These are phyloP conservation scores for Aphodius granarius DNA, from an alignment of 2,888 invertebrate species.

Conservation along the genomic window DNA sequence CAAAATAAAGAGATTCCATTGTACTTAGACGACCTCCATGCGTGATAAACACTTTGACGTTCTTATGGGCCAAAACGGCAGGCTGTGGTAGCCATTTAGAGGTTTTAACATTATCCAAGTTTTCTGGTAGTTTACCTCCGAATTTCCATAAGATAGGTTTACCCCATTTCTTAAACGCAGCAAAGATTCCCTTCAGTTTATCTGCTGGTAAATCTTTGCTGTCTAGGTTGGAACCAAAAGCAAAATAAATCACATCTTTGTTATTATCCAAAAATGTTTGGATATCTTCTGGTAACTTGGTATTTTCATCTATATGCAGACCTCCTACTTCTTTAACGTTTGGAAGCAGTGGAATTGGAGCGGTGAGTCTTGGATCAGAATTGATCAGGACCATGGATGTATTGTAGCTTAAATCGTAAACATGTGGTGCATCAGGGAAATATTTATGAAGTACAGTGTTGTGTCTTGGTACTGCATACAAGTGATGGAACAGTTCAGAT, in stretches of 20 bases:
- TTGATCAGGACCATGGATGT: conserved; percentile 42
- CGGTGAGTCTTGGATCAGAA: conserved; percentile 56
- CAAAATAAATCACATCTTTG: conserved; percentile 58
- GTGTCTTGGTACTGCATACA: conserved; percentile 37
- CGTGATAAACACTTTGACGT: conserved; percentile 36
- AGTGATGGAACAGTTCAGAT: conserved; percentile 37
- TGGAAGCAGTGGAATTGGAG: conserved; percentile 56
- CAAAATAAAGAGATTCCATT: conserved; percentile 36
- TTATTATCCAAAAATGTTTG: conserved; percentile 54
- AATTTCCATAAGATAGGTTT: conserved; percentile 50
- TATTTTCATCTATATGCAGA: conserved; percentile 46
- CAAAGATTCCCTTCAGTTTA: conserved; percentile 56
- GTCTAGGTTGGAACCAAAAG: conserved; percentile 60
- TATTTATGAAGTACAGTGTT: conserved; percentile 38
- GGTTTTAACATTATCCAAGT: not conserved
- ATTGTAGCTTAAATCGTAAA: conserved; percentile 39
- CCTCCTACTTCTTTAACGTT: conserved; percentile 63
- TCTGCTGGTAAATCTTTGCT: conserved; percentile 57
- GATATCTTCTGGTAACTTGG: conserved; percentile 47
- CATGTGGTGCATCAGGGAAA: conserved; percentile 39
- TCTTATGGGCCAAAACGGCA: conserved; percentile 32
- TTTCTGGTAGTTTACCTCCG: conserved; percentile 47
- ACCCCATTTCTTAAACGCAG: conserved; percentile 55
- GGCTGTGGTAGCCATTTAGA: conserved; percentile 11
- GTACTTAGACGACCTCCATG: conserved; percentile 38